Evolutionary conservation across 1,140 invertebrate species (phyloP), one percentile per base, ranked within the genome.

Genomic region (Tribolium castaneum): DNA sequence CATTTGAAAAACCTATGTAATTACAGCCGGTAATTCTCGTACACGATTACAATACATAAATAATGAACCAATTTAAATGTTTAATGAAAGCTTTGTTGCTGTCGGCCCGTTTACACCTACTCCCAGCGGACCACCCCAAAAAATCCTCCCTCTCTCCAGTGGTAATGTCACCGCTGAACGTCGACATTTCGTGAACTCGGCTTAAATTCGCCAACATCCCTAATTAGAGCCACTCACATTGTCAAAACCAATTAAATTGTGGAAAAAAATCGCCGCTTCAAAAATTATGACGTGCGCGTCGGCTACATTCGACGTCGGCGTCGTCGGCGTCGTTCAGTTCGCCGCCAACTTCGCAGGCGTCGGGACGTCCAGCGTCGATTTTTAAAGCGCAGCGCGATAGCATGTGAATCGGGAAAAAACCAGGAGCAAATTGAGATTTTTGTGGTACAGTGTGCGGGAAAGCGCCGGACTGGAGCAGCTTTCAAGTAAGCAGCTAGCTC

Each of bases 251-350:
- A 66, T 66, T 66, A 66, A 66, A 34, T 19, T 16, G 19, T 52
- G 13, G 51, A 66, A 35, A 66, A n/a, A 66, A 59, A 30, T n/a
- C 54, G 59, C 6, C 30, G 59, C 59, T 25, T 35, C 70, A 50
- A 72, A 73, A 51, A 73, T 52, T 73, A 35, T 35, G 49, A 75
- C 52, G 22, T 76, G 73, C 56, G 70, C 79, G 79, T 52, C 76
- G 76, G 76, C 35, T 70, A 66, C 34, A 45, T 51, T 52, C 76
- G 76, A 66, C 79, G 79, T 16, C 79, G 70, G 6, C 51, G 78
- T 72, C 78, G 78, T 34, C 49, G 19, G 16, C 34, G 59, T 80
- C 79, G 66, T 79, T 80, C 79, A 80, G 79, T 80, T 78, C 72
- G 50, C 76, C 79, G 79, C 76, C 74, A 78, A 80, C 70, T 62